Evolutionary conservation across 2,113 vertebrate genomes (phyloP), one percentile per base, ranked within the genome.

Genomic region (Xenus cinereus): DNA sequence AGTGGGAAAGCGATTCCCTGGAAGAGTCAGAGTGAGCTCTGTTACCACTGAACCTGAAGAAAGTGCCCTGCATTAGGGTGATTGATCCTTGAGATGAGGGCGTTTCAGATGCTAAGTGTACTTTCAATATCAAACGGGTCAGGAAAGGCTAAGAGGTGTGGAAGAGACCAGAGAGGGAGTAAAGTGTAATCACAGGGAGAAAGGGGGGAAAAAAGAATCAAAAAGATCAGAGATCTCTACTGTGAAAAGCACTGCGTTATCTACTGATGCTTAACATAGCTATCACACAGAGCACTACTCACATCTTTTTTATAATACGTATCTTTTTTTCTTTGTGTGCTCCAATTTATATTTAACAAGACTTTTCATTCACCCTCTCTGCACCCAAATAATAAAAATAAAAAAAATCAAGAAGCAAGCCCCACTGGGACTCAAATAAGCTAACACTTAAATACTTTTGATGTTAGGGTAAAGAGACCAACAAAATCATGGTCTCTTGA

Each of bases 401-500:
- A 72, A 92, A 50, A 50, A 85, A 83, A 41, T 13, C 66, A 89
- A 81, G 82, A 84, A 35, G 59, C 4, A 87, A 93, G 33, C 24
- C 67, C 50, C 83, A 68, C 72, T 56, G 79, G 33, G 78, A 72
- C 77, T 87, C 50, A 79, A 68, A 86, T 60, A 33, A 84, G 73
- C 50, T 76, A 73, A 51, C 45, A 67, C 57, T 85, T 48, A 45
- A 0, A 57, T 16, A 39, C 48, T 66, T 87, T 33, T 85, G 88
- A 92, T 57, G 46, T 60, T 8, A 53, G 57, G 48, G 64, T 46
- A 72, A 82, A 90, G 88, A 93, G 51, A 77, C 10, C 43, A 81
- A 66, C 53, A 68, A 75, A 54, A 37, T 79, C 43, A 69, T 2
- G 62, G 87, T 93, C 62, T 69, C 94, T 73, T 96, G 95, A 98